Evolutionary conservation across 1,140 invertebrate genomes (phyloP).

Genomic region (Melitaea cinxia): DNA sequence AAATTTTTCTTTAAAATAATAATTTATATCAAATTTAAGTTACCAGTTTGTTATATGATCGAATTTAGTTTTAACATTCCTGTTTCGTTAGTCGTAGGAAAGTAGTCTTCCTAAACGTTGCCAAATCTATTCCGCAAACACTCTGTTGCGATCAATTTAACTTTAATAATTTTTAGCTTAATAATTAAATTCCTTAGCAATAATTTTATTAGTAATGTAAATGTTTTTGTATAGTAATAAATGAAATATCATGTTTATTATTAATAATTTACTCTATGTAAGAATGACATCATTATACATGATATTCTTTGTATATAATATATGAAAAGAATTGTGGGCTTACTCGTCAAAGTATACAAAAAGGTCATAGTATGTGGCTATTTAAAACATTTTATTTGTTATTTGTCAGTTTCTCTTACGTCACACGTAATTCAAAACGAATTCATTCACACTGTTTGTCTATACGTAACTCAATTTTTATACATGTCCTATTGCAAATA

Average conservation of each 20-base stretch:
- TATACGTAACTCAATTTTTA: background rate
- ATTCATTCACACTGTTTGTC: background rate
- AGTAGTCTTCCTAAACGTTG: conserved; percentile 80
- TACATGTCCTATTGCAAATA: conserved; percentile 10
- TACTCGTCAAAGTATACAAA: conserved; percentile 36
- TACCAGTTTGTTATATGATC: conserved; percentile 78
- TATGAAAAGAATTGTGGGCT: conserved; percentile 21
- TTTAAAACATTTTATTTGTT: conserved; percentile 50
- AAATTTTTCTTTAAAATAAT: conserved; percentile 54
- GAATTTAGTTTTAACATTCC: conserved; percentile 80
- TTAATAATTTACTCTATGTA: conserved; percentile 60
- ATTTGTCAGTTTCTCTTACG: too few relatives aligned
- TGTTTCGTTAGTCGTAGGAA: conserved; percentile 79
- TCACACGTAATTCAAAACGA: too few relatives aligned
- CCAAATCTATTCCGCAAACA: conserved; percentile 78
- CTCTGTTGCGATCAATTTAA: conserved; percentile 73
- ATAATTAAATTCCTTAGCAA: conserved; percentile 80
- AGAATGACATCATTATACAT: conserved; percentile 35
- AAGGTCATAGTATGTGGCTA: conserved; percentile 44
- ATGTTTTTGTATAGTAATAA: conserved; percentile 80
- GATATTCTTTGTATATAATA: conserved; percentile 45
- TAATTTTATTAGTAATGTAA: conserved; percentile 79
- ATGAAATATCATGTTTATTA: conserved; percentile 62
- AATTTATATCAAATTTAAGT: conserved; percentile 74
- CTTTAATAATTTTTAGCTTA: conserved; percentile 72